Percentiles rank a stretch among this genome's conserved stretches.
phyloP scores from a whole-genome alignment of 1,140 invertebrate genomes.

The Oreohelix idahoensis region DNA sequence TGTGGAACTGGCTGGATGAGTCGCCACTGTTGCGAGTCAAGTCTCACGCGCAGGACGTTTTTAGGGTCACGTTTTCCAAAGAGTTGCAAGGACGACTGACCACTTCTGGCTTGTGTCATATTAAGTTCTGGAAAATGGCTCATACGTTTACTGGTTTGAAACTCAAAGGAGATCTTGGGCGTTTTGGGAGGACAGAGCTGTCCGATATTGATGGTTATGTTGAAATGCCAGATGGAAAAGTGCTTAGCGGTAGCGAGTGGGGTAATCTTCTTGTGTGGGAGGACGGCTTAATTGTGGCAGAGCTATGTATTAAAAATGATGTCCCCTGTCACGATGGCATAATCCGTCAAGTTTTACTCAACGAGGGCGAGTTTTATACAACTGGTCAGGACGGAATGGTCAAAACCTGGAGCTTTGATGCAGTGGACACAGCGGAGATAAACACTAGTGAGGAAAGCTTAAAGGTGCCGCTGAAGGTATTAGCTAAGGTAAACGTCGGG shows the following conservation, averaged over 20 bases:
- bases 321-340: slow-evolving; percentile 80
- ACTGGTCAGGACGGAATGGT: slow-evolving; percentile 84
- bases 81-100: slow-evolving; percentile 82
- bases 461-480: slow-evolving; percentile 70
- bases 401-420: slow-evolving; percentile 84
- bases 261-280: slow-evolving; percentile 91
- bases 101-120: slow-evolving; percentile 83
- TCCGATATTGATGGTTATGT: slow-evolving; percentile 86
- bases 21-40: slow-evolving; percentile 82
- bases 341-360: slow-evolving; percentile 81
- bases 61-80: slow-evolving; percentile 83
- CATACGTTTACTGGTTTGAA: slow-evolving; percentile 89
- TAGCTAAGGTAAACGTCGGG: slow-evolving; percentile 83
- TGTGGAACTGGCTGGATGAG: slow-evolving; percentile 87
- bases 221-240: slow-evolving; percentile 87
- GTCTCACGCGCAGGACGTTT: slow-evolving; percentile 82
- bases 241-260: slow-evolving; percentile 87
- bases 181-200: slow-evolving; percentile 90
- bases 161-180: slow-evolving; percentile 84
- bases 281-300: slow-evolving; percentile 83
- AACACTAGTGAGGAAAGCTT: slow-evolving; percentile 31
- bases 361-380: slow-evolving; percentile 76
- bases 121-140: slow-evolving; percentile 93
- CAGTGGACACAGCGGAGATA: slow-evolving; percentile 37
- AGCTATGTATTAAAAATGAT: slow-evolving; percentile 67